Evolutionary conservation across 2,113 vertebrate genomes (phyloP), one percentile per base, ranked within the genome.

Genomic region (Pterocles orientalis): DNA sequence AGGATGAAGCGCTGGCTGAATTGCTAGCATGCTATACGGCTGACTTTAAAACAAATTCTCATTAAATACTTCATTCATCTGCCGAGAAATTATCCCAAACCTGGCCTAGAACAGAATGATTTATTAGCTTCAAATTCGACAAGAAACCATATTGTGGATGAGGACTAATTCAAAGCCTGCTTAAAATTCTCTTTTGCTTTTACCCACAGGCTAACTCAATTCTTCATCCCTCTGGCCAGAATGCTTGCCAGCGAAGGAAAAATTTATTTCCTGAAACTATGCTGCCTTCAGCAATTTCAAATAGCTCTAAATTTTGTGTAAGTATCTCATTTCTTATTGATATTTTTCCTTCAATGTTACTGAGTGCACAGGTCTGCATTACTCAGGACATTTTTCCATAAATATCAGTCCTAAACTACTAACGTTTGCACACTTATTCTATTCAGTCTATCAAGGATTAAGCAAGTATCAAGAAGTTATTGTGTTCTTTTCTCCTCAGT

Each of bases 261-360:
- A 82, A 84, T 26, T 75, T 86, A 92, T 91, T 97, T 86, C 80
- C 80, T 76, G 77, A 90, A 95, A 70, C 69, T 16, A 29, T 72
- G 66, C 86, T 95, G 70, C 77, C 82, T 88, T 87, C 83, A 90
- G 82, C 82, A 66, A 77, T 75, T 96, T 90, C 61, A 90, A 58
- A 93, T 34, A 94, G 69, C 75, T 83, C 53, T 94, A 90, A 81
- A 80, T 84, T 66, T 87, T 62, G 25, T 93, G 82, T 54, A 90
- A 81, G 65, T 69, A 83, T 92, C 83, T 95, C 6, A 94, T 90
- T 94, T 93, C 54, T 93, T 95, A 88, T 89, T 77, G 58, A 84
- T 77, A 85, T 82, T 94, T 95, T 62, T 89, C 34, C 68, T 76
- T 64, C 84, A 88, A 75, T 57, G 26, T 66, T 90, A 78, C 25